A percentile compares a stretch with the other conserved stretches of the same genome.
These are phyloP conservation scores for Melanostoma mellinum DNA, from an alignment of 2,888 invertebrate genomes.

Conservation along the genomic window DNA sequence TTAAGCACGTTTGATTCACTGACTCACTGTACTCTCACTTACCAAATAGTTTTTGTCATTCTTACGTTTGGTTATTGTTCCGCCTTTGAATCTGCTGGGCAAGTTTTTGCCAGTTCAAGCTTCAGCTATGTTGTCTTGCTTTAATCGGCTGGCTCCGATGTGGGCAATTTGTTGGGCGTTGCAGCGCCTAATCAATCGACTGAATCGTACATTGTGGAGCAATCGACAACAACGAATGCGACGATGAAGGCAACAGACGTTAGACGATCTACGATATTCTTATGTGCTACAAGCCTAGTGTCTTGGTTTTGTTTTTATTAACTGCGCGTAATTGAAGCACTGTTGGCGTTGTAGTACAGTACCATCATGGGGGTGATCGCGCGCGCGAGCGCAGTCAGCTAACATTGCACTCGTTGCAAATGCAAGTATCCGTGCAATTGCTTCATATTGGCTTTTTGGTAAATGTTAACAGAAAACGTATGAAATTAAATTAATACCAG, in stretches of 20 bases:
- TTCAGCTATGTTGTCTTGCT: slow-evolving; percentile 52
- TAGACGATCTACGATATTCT: slow-evolving; percentile 23
- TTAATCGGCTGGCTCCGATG: slow-evolving; percentile 63
- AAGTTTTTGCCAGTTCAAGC: slow-evolving; percentile 32
- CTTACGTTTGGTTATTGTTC: slow-evolving; percentile 53
- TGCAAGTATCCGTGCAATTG: slow-evolving; percentile 49
- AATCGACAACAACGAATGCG: slow-evolving; percentile 30
- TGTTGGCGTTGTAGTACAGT: slow-evolving; percentile 6
- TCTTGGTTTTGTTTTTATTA: slow-evolving; percentile 30
- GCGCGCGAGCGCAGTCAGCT: slow-evolving; percentile 48
- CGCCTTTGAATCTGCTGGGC: slow-evolving; percentile 58
- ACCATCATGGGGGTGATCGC: slow-evolving; percentile 65
- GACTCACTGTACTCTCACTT: slow-evolving; percentile 57
- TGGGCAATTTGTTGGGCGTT: slow-evolving; percentile 71
- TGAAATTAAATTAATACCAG: slow-evolving; percentile 65
- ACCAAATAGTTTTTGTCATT: slow-evolving; percentile 60
- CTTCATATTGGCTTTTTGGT: slow-evolving; percentile 20
- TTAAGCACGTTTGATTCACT: background rate
- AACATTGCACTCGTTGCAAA: slow-evolving; percentile 55
- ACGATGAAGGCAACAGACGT: slow-evolving; percentile 27
- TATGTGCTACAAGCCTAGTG: slow-evolving; percentile 49
- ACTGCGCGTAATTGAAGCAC: slow-evolving; percentile 48
- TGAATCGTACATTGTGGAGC: slow-evolving; percentile 63
- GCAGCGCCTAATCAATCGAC: slow-evolving; percentile 67
- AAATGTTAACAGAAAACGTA: slow-evolving; percentile 59